Evolutionary conservation across 1,140 invertebrate species (phyloP), one percentile per base, ranked within the genome.

Genomic region (Diprion similis): DNA sequence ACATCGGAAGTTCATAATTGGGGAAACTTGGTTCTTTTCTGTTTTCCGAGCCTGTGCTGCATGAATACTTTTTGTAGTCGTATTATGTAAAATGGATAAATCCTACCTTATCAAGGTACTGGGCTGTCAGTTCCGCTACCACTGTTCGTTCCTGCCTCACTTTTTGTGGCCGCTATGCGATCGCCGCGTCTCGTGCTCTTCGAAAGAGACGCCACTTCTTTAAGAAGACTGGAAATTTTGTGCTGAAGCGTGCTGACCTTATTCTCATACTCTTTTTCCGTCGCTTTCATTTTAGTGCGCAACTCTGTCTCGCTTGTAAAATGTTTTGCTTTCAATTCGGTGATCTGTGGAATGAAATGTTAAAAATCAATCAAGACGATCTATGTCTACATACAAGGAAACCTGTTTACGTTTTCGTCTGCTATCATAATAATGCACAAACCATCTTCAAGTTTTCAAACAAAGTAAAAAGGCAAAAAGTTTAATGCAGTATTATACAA

Each of bases 261-360:
- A 70, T 91, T 92, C 72, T 95, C 94, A 82, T 95, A 92, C 69
- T 96, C 91, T 69, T 95, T 95, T 78, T 96, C 93, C 47, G 92
- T 90, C 15, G 89, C 92, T 81, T 95, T 95, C 90, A 98, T 93
- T 86, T 96, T 96, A 75, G 90, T 93, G 24, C 97, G 90, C 67
- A 96, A 87, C 79, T 98, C 96, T 68, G 93, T 93, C 83, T 97
- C 96, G 66, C 92, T 91, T 24, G 96, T 96, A 82, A 96, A 96
- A 82, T 97, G 94, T 84, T 95, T 93, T 10, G 97, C 96, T 89
- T 98, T 98, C 72, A 98, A 85, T 84, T 98, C 97, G 7, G 95
- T 97, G 77, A 98, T 96, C 96, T 98, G 83, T 1, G 85, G 88
- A 76, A 75, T 78, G 77, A 70, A 73, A 6, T 37, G 6, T 37